Percentiles rank a stretch among this genome's conserved stretches.
These are phyloP conservation scores for Regulus satrapa DNA, from an alignment of 2,113 vertebrate species.

Conservation along the genomic window DNA sequence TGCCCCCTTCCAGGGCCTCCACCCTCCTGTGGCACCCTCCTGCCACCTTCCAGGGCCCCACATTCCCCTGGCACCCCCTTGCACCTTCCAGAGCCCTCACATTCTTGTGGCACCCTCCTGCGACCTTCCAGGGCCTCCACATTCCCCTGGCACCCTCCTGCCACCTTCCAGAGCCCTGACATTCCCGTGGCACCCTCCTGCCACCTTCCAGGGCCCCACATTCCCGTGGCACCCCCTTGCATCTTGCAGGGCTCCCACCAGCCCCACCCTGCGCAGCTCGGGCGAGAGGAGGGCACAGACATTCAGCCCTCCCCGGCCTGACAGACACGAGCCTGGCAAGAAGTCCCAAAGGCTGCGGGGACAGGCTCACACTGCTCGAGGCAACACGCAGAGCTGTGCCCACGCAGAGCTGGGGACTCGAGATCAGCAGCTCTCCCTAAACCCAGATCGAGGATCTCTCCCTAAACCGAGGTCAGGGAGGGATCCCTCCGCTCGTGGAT, in stretches of 20 bases:
- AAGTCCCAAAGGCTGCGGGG: background rate
- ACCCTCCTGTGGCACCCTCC: accelerated
- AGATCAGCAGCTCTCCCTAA: background rate
- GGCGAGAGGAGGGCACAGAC: background rate
- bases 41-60: no score
- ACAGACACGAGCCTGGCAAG: background rate
- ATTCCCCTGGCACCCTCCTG: accelerated
- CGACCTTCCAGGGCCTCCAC: background rate
- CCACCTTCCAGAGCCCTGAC: background rate
- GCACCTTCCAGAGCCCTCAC: background rate
- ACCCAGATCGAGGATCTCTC: accelerated
- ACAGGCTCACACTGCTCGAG: accelerated
- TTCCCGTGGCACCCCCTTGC: background rate
- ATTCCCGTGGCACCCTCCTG: background rate
- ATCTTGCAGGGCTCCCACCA: accelerated
- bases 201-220: background rate
- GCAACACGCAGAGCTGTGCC: accelerated
- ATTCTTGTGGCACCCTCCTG: accelerated
- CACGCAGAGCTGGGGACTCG: accelerated
- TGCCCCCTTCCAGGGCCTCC: background rate
- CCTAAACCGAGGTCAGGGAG: accelerated
- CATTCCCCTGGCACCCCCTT: accelerated
- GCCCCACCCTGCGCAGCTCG: accelerated
- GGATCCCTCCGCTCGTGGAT: accelerated
- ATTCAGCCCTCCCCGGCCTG: background rate